Evolutionary conservation across 2,888 invertebrate genomes (phyloP).

Genomic region (Agrochola circellaris): DNA sequence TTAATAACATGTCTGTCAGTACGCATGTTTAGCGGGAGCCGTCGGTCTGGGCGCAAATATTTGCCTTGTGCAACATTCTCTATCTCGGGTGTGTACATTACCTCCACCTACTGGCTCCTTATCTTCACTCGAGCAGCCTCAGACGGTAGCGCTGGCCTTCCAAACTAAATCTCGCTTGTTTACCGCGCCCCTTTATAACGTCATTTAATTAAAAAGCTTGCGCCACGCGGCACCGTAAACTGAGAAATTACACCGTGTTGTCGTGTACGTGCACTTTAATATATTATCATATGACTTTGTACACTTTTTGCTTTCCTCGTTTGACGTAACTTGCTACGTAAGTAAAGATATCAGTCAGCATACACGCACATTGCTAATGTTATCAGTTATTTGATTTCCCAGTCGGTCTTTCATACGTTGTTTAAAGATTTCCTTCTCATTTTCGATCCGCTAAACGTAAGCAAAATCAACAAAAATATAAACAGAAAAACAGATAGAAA

Average conservation of each 20-base stretch:
- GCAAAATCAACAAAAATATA: constrained; percentile 6
- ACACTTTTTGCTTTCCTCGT: constrained; percentile 17
- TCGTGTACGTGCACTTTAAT: constrained; percentile 44
- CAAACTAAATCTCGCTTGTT: constrained; percentile 79
- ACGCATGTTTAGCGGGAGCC: constrained; percentile 63
- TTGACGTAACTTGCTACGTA: constrained; percentile 28
- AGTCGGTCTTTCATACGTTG: not conserved
- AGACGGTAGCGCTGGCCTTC: constrained; percentile 72
- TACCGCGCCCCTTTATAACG: constrained; percentile 78
- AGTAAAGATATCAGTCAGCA: constrained; percentile 31
- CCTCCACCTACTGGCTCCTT: constrained; percentile 79
- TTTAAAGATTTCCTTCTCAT: constrained; percentile 10
- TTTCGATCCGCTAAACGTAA: constrained; percentile 4
- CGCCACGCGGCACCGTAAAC: constrained; percentile 58
- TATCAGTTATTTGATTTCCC: constrained; percentile 6
- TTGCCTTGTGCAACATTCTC: constrained; percentile 81
- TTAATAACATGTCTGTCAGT: constrained; percentile 66
- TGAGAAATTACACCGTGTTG: constrained; percentile 44
- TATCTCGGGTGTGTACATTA: constrained; percentile 83
- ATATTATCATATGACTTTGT: constrained; percentile 29
- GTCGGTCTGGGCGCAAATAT: constrained; percentile 77
- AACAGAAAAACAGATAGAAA: constrained; percentile 16
- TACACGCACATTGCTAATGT: constrained; percentile 6
- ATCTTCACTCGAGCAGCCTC: constrained; percentile 81
- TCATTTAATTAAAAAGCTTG: constrained; percentile 82